Base-by-base conservation (phyloP, 2,888 invertebrate species). In the Galerucella pusilla region DNA sequence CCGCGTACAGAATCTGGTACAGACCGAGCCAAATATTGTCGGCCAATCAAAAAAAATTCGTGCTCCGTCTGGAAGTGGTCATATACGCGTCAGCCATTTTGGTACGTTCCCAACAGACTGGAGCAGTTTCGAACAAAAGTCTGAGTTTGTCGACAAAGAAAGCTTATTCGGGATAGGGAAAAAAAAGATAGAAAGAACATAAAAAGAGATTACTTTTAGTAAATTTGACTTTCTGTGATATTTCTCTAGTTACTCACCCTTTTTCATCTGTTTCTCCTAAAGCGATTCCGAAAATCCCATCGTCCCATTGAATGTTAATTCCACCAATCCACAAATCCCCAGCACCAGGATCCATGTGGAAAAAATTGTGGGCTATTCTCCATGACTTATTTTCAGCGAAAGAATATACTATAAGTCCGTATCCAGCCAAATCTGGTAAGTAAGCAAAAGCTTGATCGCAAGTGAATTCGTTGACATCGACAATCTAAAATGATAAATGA, bases 241-340 rank as follows among this genome's bases (percentile, higher is more conserved):
- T 5, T 66, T 25, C 12, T 60, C 49, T n/a, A n/a, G n/a, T n/a
- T n/a, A 67, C 52, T 73, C 80, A 83, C 81, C 83, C 83, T 45
- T 74, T 77, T 49, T 73, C 67, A 60, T 81, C 77, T 54, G 61
- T 28, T 12, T 82, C 75, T 79, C 88, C 93, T 20, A 94, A 87
- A 2, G 94, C 93, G 78, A 95, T 84, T 20, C 92, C 93, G 81
- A 95, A 94, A 0, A 95, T 90, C 1, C 95, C 95, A 84, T 95
- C 95, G 0, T 93, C 93, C 95, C 95, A 96, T 85, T 95, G 95
- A 90, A 95, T 95, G 84, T 93, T 91, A 25, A 94, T 90, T 6
- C 94, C 94, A 61, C 91, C 93, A 14, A 95, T 91, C 81, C 92
- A 93, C 86, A 93, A 94, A 79, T 94, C 91, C 1, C 95, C 94